Evolutionary conservation across 1,140 invertebrate genomes (phyloP).

Genomic region (Vanessa tameamea): DNA sequence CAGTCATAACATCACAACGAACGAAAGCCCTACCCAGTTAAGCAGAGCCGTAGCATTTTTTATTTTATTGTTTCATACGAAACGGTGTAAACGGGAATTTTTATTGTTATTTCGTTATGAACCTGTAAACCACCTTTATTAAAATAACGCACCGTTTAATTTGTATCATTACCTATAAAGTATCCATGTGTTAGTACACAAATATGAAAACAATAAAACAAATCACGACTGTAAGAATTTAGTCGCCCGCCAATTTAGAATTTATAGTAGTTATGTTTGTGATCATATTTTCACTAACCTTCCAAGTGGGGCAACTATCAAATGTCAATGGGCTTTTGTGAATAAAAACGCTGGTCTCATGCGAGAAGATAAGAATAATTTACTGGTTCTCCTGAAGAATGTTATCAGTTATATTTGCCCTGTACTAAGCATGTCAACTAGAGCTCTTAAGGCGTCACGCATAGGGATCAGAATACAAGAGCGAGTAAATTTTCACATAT

Average conservation of each 20-base stretch:
- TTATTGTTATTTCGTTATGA: conserved; percentile 1
- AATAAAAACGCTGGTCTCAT: conserved; percentile 34
- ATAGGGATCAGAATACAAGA: conserved; percentile 20
- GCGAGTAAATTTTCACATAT: conserved; percentile 10
- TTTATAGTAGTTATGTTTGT: too few species aligned
- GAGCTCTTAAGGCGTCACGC: neutral
- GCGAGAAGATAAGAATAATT: conserved; percentile 67
- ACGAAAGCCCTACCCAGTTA: neutral
- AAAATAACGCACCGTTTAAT: neutral
- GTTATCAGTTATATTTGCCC: conserved; percentile 50
- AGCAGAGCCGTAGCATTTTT: neutral
- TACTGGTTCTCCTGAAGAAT: conserved; percentile 56
- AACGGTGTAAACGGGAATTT: neutral
- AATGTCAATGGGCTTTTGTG: conserved; percentile 19
- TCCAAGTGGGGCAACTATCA: neutral
- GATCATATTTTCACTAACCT: neutral
- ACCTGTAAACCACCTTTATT: neutral
- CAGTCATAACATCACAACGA: neutral
- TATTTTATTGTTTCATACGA: neutral
- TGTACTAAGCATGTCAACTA: conserved; percentile 4
- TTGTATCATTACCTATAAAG: neutral
- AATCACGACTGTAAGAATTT: too few species aligned
- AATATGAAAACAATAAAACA: too few species aligned
- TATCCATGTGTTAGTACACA: too few species aligned
- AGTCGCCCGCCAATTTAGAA: too few species aligned